Evolutionary conservation across 2,113 vertebrate genomes (phyloP), one percentile per base, ranked within the genome.

Genomic region (Limanda limanda): DNA sequence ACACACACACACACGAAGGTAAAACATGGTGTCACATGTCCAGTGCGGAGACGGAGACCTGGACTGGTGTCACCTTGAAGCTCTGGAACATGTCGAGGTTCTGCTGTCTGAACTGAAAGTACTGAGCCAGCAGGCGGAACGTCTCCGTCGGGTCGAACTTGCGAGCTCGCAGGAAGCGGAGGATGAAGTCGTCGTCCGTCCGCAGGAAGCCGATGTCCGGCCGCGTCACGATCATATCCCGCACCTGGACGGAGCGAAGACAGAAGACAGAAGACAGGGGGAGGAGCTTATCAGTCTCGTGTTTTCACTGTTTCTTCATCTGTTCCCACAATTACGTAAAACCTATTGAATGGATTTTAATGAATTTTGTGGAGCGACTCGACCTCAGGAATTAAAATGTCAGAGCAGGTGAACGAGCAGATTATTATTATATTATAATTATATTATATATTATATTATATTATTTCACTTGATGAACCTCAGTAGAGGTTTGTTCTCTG

Each of bases 41-140:
- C 27, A 5, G 37, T 12, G 40, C 3, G 2, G 40, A 42, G 10
- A 42, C 40, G 40, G 37, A 31, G 1, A 31, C 31, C 31, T 31
- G 31, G 7, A 6, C 31, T 31, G 1, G 18, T 54, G 51, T 54
- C n/a, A 65, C 98, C 31, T 99, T 99, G 91, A 99, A 98, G 96
- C 97, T 99, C 93, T 99, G 98, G 93, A 99, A 99, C 97, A 99
- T 99, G 90, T 99, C 97, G 79, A 99, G 96, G 92, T 99, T 99
- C 94, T 99, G 98, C 89, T 99, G 98, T 3, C 98, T 90, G 87
- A 98, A 99, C 86, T 99, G 98, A 86, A 99, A 99, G 93, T 99
- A 99, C 71, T 99, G 98, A 76, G 98, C 97, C 93, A 99, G 91
- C 71, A 99, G 95, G 11, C 98, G 94, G 91, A 99, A 99, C 4